Conservation (phyloP, 2,797 vertebrate species). For the Bradypodion pumilum region DNA sequence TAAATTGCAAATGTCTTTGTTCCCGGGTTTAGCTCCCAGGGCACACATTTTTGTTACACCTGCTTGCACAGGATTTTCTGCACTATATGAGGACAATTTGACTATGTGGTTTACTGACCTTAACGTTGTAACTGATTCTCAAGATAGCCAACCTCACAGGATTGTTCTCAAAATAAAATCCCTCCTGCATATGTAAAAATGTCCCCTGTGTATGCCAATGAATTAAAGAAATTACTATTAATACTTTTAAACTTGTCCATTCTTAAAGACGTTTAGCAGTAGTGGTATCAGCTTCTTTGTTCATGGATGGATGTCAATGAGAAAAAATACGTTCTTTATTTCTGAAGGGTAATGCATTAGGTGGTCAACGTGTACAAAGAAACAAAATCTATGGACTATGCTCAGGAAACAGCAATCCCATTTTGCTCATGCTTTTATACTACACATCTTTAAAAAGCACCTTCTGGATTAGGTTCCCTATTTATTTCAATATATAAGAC, state of each 20-base stretch:
- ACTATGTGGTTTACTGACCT: no score
- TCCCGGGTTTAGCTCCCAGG: no score
- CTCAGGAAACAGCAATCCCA: constrained; percentile 21
- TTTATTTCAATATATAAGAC: constrained; percentile 42
- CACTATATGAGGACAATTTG: no score
- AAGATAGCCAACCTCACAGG: background rate
- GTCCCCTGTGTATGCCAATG: background rate
- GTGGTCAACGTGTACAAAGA: no score
- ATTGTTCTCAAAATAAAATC: background rate
- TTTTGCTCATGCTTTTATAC: constrained; percentile 40
- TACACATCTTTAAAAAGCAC: constrained; percentile 31
- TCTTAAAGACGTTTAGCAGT: background rate
- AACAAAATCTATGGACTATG: no score
- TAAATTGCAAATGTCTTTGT: no score
- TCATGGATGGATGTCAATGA: constrained; percentile 7
- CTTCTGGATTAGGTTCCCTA: background rate
- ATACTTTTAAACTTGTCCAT: background rate
- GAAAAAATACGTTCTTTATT: constrained; percentile 3
- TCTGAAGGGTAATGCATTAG: constrained; percentile 30
- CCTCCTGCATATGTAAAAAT: background rate
- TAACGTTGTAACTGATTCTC: no score
- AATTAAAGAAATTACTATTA: background rate
- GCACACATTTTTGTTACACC: no score
- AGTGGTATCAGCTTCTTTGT: background rate
- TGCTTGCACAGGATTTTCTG: no score